Conservation (phyloP, 2,888 invertebrate species). For the Yponomeuta plumbellus region DNA sequence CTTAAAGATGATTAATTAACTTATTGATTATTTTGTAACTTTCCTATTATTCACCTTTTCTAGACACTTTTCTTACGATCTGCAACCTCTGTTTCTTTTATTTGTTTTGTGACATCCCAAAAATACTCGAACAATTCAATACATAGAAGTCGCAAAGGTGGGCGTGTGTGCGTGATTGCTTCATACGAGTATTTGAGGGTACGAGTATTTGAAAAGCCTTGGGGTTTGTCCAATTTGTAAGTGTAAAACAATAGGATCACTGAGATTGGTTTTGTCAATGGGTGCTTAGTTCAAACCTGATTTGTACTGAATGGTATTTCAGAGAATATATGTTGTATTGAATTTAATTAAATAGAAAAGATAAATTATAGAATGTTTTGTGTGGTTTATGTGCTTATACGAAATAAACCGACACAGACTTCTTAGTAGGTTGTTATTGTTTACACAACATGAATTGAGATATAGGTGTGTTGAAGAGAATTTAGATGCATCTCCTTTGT, state of each 20-base stretch:
- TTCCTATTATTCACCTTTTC: too few species aligned
- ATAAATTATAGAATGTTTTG: too few species aligned
- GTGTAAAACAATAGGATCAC: background rate
- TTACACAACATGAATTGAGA: too few species aligned
- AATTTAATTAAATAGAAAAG: background rate
- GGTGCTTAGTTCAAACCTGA: background rate
- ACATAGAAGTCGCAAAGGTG: background rate
- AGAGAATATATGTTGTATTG: background rate
- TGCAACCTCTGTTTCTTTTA: slow-evolving; percentile 14
- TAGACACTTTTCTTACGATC: background rate
- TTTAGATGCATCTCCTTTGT: too few species aligned
- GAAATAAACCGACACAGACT: too few species aligned
- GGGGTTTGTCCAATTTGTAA: background rate
- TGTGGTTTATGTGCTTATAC: too few species aligned
- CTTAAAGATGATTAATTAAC: too few species aligned
- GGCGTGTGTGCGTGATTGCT: background rate
- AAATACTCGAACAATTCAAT: slow-evolving; percentile 12
- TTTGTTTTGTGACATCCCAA: slow-evolving; percentile 25
- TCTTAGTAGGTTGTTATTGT: too few species aligned
- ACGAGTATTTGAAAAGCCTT: background rate
- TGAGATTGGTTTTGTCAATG: background rate
- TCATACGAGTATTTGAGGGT: too few species aligned
- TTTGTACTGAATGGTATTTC: background rate
- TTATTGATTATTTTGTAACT: too few species aligned
- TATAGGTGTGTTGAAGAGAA: too few species aligned